phyloP scores from a whole-genome alignment of 2,113 vertebrate species.

The crab-eating macaque (Macaca fascicularis) region T2T-MFA8v1.1 NC_088380.1:168606001-168606500 shows the following conservation, averaged over 20 bases:
- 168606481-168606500: neutral
- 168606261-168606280: neutral
- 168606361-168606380: neutral
- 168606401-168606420: neutral
- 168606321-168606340: neutral
- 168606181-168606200: neutral
- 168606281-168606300: neutral
- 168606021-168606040: neutral
- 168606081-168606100: neutral
- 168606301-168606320: neutral
- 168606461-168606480: neutral
- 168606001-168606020: neutral
- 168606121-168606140: slow-evolving; percentile 37
- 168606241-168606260: neutral
- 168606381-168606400: neutral
- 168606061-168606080: neutral
- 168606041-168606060: neutral
- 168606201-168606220: slow-evolving; percentile 24
- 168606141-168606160: neutral
- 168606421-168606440: neutral
- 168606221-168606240: neutral
- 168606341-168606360: neutral
- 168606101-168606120: neutral
- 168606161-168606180: neutral
- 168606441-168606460: neutral